Evolutionary conservation across 2,797 vertebrate species (phyloP), one percentile per base, ranked within the genome.

Genomic region (Delichon dasypus): DNA sequence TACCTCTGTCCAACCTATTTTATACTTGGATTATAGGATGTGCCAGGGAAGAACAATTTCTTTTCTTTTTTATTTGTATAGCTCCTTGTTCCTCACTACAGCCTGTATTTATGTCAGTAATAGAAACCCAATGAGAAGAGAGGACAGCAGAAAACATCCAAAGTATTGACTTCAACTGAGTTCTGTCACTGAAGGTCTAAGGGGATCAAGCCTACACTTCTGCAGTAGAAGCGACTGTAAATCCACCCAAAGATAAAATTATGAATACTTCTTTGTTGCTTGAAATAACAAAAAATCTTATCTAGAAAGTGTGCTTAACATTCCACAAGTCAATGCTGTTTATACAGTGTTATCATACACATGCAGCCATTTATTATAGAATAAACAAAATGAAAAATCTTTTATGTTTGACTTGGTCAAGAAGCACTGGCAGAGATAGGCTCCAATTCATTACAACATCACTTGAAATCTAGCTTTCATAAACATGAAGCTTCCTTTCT

Each of bases 401-500:
- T 64, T 36, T 54, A 22, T 54, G 13, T 79, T 94, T 86, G 29
- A 55, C 23, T 66, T 40, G 53, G 55, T 92, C 73, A 85, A 84
- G 93, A 87, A 78, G 23, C 27, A 68, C 32, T 47, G 38, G 13
- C 48, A 95, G 91, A 90, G 50, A 86, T 64, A 27, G 32, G 55
- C 67, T 92, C 70, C 85, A 84, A 70, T 83, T 88, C 76, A 74
- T 68, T 86, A 61, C 60, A 67, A 58, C 51, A 61, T 76, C 88
- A 79, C 42, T 60, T 57, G 64, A 95, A 94, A 85, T 51, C 58
- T 10, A 83, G 42, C 30, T 87, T 90, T 62, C 75, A 74, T 73
- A 85, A 87, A 83, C 32, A 65, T 42, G 38, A 88, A 93, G 50
- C 40, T 88, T 95, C 36, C 45, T 79, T 89, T 88, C 86, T 16